These are phyloP conservation scores for Patella pellucida DNA, from an alignment of 2,888 invertebrate genomes.

Conservation along the genomic window DNA sequence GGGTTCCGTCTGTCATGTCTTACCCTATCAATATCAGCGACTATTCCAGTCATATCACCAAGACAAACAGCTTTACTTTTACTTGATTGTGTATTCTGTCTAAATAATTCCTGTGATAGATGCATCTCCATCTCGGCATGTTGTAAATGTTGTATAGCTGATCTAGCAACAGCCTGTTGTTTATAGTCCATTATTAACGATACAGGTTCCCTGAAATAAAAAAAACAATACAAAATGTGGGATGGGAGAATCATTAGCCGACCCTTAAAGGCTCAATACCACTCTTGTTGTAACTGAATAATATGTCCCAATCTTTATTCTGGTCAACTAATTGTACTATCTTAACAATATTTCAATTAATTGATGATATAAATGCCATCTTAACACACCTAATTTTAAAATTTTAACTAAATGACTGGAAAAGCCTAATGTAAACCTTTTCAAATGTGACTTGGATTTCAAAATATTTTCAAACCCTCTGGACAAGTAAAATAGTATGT, in stretches of 20 bases:
- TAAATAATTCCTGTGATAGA: slow-evolving; percentile 53
- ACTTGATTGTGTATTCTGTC: slow-evolving; percentile 60
- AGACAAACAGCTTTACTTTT: slow-evolving; percentile 52
- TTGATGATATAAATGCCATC: too few species aligned
- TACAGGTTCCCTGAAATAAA: slow-evolving; percentile 48
- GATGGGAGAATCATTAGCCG: neutral
- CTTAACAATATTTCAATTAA: too few species aligned
- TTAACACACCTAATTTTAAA: too few species aligned
- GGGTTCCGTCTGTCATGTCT: neutral
- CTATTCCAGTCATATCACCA: slow-evolving; percentile 45
- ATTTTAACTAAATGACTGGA: too few species aligned
- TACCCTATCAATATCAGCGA: slow-evolving; percentile 52
- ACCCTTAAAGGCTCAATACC: too few species aligned
- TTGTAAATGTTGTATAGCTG: slow-evolving; percentile 56
- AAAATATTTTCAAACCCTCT: too few species aligned
- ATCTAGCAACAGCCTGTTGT: slow-evolving; percentile 53
- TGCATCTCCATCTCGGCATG: slow-evolving; percentile 61
- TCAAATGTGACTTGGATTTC: too few species aligned
- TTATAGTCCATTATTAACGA: slow-evolving; percentile 55
- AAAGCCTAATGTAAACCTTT: too few species aligned
- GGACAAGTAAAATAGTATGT: too few species aligned
- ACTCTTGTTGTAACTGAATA: too few species aligned
- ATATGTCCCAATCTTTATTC: too few species aligned
- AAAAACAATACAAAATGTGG: neutral
- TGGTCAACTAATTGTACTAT: too few species aligned